Percentiles rank a stretch among this genome's conserved stretches.
These are phyloP conservation scores for Lontra canadensis DNA, from an alignment of 2,113 vertebrate species.

Conservation along the genomic window DNA sequence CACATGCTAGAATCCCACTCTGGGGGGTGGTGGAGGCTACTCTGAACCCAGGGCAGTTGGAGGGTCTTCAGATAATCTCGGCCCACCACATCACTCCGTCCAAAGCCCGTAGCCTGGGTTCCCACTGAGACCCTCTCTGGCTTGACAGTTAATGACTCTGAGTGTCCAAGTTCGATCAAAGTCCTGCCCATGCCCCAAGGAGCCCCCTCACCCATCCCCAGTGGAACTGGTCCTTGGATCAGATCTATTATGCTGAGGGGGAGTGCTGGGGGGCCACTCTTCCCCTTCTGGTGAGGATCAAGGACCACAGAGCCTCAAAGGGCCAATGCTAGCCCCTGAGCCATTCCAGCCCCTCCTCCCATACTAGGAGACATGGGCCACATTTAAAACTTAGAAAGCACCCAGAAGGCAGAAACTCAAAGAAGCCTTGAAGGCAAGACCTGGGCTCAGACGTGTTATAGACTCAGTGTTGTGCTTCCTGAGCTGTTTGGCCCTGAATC, in stretches of 20 bases:
- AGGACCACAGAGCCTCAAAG: neutral
- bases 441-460: neutral
- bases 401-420: neutral
- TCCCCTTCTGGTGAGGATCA: neutral
- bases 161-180: neutral
- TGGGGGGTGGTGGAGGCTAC: neutral
- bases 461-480: neutral
- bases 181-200: neutral
- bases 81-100: neutral
- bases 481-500: neutral
- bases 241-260: neutral
- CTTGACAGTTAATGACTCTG: neutral
- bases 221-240: no score
- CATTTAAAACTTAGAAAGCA: neutral
- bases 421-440: no score
- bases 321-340: neutral
- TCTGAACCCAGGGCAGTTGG: neutral
- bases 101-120: neutral
- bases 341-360: neutral
- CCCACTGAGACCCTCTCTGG: neutral
- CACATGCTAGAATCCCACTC: neutral
- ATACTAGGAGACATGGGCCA: neutral
- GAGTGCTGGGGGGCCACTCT: no score
- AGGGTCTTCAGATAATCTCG: no score
- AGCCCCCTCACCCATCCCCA: neutral